Percentiles rank a stretch among this genome's conserved stretches.
Evolutionary conservation across 2,797 vertebrate genomes (phyloP).

Genomic region (Taenioides sp.): DNA sequence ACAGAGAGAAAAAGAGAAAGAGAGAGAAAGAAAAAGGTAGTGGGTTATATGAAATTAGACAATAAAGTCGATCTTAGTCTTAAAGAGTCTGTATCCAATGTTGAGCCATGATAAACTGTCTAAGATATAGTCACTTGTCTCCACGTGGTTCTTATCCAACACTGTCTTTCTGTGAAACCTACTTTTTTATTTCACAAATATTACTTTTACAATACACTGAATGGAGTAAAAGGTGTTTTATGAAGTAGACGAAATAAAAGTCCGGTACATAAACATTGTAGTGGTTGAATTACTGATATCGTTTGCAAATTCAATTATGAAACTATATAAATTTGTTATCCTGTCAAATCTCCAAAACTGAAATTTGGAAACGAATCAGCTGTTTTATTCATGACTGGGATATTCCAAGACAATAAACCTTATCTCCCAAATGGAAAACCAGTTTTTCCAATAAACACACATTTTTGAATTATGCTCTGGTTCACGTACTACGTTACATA

Average conservation of each 20-base stretch:
- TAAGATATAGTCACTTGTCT: not conserved
- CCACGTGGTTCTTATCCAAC: too few relatives aligned
- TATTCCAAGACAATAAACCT: slow-evolving; percentile 44
- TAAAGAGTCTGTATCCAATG: not conserved
- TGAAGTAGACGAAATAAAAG: too few relatives aligned
- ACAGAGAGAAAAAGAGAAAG: too few relatives aligned
- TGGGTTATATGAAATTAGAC: too few relatives aligned
- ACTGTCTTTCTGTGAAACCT: too few relatives aligned
- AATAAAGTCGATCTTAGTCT: too few relatives aligned
- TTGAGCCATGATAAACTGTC: not conserved
- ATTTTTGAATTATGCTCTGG: slow-evolving; percentile 46
- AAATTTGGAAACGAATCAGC: not conserved
- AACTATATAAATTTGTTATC: not conserved
- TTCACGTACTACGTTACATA: slow-evolving; percentile 49
- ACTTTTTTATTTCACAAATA: not conserved
- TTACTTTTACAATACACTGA: not conserved
- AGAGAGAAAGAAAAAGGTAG: too few relatives aligned
- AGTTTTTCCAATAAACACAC: slow-evolving; percentile 49
- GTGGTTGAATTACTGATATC: too few relatives aligned
- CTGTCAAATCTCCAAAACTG: not conserved
- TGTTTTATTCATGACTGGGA: slow-evolving; percentile 1
- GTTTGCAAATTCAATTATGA: too few relatives aligned
- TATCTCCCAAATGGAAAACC: slow-evolving; percentile 1
- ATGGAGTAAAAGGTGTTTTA: not conserved
- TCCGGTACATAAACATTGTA: too few relatives aligned